Evolutionary conservation across 2,113 vertebrate genomes (phyloP), one percentile per base, ranked within the genome.

Genomic region (Brachyistius frenatus): DNA sequence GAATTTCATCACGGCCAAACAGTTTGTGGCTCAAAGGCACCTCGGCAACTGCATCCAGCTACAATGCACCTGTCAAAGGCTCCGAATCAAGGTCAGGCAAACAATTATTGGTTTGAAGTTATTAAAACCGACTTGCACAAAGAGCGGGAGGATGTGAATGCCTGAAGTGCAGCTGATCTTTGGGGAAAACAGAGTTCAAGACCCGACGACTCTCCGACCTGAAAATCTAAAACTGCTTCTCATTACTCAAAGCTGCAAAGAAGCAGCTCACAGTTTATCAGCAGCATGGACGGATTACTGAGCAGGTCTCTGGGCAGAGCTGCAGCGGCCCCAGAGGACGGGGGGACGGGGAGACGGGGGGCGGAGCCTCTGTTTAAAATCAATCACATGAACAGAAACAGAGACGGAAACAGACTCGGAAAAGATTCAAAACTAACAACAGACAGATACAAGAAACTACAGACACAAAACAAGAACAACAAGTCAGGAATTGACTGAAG

Each of bases 1-100:
- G 9, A 44, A 55, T 67, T 80, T 69, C 73, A 72, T 80, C 72
- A 73, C 3, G 11, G 67, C 23, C 23, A 31, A 64, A 47, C 62
- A 16, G 55, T 49, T 60, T 8, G 52, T 23, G 57, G 63, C 67
- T 71, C 41, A 61, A 47, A 60, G 68, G 66, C 63, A 32, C 44
- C 5, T 53, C 57, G 5, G 63, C 77, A 37, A 77, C 54, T n/a
- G 30, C 41, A 23, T 23, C 23, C 23, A 23, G 23, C 23, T 23
- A 37, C 7, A 37, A 4, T 14, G 57, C 41, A 46, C 2, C 0
- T 36, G 70, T 55, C 10, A 46, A 1, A 71, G 10, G 41, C 41
- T 47, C 10, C 35, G 61, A 64, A 35, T 58, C 16, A 67, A 69
- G 36, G 46, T 66, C 65, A 66, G 35, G 41, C 32, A 46, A 60